Percentiles rank a stretch among this genome's conserved stretches.
phyloP scores from a whole-genome alignment of 2,113 vertebrate species.

The Lasiurus borealis region DNA sequence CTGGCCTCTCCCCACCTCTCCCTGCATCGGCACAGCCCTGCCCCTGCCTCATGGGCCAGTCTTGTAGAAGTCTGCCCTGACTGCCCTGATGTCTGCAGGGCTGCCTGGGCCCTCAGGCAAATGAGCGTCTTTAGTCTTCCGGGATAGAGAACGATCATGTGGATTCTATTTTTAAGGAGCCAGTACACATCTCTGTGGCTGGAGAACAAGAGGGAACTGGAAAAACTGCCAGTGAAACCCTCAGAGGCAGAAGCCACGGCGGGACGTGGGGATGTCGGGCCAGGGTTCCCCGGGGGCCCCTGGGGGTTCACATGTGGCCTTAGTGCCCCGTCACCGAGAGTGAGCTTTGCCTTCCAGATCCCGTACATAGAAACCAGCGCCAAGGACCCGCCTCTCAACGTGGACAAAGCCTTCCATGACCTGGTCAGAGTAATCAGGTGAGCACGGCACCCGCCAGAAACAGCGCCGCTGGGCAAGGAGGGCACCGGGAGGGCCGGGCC shows the following conservation, averaged over 20 bases:
- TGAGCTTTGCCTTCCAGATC: constrained; percentile 89
- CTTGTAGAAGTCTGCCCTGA: too few species aligned
- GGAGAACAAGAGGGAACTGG: neutral
- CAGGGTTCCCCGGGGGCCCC: neutral
- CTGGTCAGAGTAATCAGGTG: constrained; percentile 98
- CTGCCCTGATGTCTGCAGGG: neutral
- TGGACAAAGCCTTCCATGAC: constrained; percentile 99
- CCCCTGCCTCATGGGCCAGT: neutral
- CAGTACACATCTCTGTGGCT: constrained; percentile 43
- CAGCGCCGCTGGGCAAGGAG: fast-evolving
- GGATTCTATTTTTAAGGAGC: constrained; percentile 61
- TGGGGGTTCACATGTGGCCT: neutral
- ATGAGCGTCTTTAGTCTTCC: neutral
- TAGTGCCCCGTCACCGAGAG: neutral
- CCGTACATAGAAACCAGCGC: constrained; percentile 99
- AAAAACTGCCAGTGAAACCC: constrained; percentile 27
- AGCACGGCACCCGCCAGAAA: neutral
- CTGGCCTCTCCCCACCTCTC: neutral
- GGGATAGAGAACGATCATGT: constrained; percentile 55
- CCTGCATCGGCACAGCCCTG: neutral
- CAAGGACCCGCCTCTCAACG: constrained; percentile 98
- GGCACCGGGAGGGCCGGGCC: neutral
- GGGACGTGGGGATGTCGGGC: neutral
- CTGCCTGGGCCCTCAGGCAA: neutral
- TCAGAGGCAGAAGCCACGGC: neutral